Evolutionary conservation across 2,113 vertebrate species (phyloP), one percentile per base, ranked within the genome.

Genomic region (Nothoprocta perdicaria): DNA sequence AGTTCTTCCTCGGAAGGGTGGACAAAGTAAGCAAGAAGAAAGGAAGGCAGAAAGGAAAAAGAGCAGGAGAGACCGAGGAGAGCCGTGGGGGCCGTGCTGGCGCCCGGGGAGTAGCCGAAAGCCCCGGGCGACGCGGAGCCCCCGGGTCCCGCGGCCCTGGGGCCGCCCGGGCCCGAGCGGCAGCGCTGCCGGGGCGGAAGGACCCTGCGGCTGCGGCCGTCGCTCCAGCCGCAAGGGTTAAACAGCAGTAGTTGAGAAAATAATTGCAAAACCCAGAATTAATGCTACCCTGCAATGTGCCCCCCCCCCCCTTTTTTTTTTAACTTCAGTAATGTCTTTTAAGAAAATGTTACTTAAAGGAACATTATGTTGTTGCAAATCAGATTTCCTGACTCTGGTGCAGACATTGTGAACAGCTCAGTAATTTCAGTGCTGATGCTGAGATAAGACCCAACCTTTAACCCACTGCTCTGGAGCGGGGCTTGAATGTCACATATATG

Each of bases 341-440:
- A 96, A 95, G 93, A 89, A 94, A 97, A 94, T 6, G 33, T 93
- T 95, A 94, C 96, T 96, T 94, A 96, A 92, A 97, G 93, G 96
- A 97, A 95, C 94, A 87, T 91, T 97, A 63, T 96, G 95, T 96
- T 97, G 91, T 93, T 92, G 80, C 91, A 97, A 97, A 97, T 97
- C 96, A 97, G 94, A 96, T 97, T 97, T 96, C 96, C 96, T 96
- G 96, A 74, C 84, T 88, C 88, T 43, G 94, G 93, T 88, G 89
- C 92, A 96, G 97, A 94, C 96, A 38, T 66, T 78, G 90, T 50
- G 74, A 97, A 90, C 88, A 88, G 71, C 90, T 94, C 96, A 33
- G 75, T 55, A 86, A 94, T 95, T 95, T 94, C 55, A 4, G 90
- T 85, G 58, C 91, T 93, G 96, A 97, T 96, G 91, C 93, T 13